Evolutionary conservation across 2,797 vertebrate species (phyloP), one percentile per base, ranked within the genome.

Genomic region (Lacerta agilis): DNA sequence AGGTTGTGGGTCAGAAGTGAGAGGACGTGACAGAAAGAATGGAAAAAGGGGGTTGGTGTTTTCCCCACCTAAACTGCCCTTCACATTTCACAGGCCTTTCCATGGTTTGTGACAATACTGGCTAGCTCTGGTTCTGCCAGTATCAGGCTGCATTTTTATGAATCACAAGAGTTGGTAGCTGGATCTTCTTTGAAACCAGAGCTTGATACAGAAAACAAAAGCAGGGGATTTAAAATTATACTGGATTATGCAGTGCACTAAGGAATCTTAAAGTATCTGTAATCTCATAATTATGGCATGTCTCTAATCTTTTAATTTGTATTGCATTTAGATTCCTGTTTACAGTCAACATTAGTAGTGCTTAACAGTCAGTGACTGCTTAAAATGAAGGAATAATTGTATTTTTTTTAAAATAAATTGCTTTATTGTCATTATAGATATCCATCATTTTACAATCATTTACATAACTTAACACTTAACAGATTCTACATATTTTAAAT

Each of bases 221-320:
- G 33, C 13, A 67, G n/a, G 71, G 3, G 15, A 55, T 5, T 66
- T n/a, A 85, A 91, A 88, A 83, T 23, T 66, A 79, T 2, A 18
- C 55, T 72, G 69, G 86, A 84, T 90, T 27, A 71, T 72, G 79
- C 86, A 45, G 15, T 17, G 72, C 86, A 85, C 77, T 8, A 49
- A 55, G 67, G 13, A 43, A 25, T 36, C 64, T 75, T 43, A 10
- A 87, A 87, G 18, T 45, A 27, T 29, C 38, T 82, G 8, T 79
- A 85, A 80, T 85, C 84, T 77, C 25, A 29, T 3, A 83, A 83
- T 83, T 64, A 73, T 3, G 69, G 36, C 69, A 73, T 1, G 5
- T 55, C 36, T 82, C 36, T 82, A 90, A 86, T 85, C 55, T 86
- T n/a, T 20, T 78, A 78, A 88, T 90, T 91, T 88, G 81, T 83